Percentiles rank a stretch among this genome's conserved stretches.
These are phyloP conservation scores for Scolanthus callimorphus DNA, from an alignment of 92 coral and sea anemone species.

Conservation along the genomic window DNA sequence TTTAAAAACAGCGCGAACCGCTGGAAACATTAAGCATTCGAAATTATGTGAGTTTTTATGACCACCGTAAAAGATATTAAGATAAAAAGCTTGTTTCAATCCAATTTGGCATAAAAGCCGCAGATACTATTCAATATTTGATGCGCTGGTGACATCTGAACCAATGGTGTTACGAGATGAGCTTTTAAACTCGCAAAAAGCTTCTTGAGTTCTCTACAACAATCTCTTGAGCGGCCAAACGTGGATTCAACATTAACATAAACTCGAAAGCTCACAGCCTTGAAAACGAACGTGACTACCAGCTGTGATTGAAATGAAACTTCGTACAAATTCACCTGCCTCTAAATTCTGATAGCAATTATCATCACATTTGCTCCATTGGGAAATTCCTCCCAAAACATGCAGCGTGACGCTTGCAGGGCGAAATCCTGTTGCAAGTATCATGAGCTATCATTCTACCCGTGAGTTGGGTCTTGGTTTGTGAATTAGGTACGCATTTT, in stretches of 20 bases:
- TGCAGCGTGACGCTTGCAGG: no score
- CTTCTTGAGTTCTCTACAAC: not conserved
- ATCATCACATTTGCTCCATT: no score
- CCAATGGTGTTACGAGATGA: no score
- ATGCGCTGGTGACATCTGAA: conserved; percentile 28
- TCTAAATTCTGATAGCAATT: no score
- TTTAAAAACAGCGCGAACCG: not conserved
- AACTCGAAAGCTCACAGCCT: not conserved
- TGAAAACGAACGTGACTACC: not conserved
- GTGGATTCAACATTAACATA: not conserved
- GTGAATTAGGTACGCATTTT: no score
- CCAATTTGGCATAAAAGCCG: not conserved
- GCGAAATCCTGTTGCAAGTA: no score
- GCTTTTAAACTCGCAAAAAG: not conserved
- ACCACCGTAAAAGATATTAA: not conserved
- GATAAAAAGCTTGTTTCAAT: not conserved
- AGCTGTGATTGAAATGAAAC: not conserved
- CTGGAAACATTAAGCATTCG: not conserved
- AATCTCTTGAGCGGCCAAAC: not conserved
- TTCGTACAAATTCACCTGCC: not conserved
- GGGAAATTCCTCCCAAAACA: no score
- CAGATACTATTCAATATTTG: conserved; percentile 44
- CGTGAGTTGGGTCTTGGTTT: no score
- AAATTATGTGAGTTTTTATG: not conserved
- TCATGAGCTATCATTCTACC: no score